These are phyloP conservation scores for Whitmania pigra DNA, from an alignment of 1,140 invertebrate species.

Conservation along the genomic window DNA sequence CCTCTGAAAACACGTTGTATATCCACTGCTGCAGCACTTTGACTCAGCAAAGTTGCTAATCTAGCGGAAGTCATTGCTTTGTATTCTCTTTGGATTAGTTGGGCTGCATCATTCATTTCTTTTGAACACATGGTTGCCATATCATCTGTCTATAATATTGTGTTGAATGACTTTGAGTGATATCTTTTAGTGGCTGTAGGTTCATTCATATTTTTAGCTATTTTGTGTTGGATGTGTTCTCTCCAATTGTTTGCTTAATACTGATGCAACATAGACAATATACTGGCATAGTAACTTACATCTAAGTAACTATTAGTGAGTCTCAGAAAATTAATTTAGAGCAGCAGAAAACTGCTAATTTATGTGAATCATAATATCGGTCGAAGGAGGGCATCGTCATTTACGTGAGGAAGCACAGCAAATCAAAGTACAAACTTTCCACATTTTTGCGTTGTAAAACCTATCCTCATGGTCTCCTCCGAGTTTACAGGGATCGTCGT, in stretches of 20 bases:
- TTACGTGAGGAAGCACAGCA: no score
- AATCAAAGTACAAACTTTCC: background rate
- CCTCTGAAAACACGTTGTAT: slow-evolving; percentile 9
- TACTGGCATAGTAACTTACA: no score
- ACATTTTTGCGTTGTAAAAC: slow-evolving; percentile 12
- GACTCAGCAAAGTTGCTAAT: background rate
- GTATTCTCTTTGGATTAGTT: slow-evolving; percentile 8
- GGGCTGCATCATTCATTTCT: slow-evolving; percentile 1
- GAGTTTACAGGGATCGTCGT: background rate
- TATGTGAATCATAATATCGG: no score
- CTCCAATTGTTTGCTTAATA: no score
- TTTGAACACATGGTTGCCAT: slow-evolving; percentile 3
- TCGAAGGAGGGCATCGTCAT: no score
- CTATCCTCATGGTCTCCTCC: background rate
- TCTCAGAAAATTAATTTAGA: no score
- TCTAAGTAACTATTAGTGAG: no score
- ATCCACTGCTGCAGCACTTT: background rate
- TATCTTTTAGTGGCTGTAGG: no score
- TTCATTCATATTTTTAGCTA: no score
- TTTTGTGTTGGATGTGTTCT: no score
- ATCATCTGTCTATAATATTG: background rate
- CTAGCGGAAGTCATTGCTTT: background rate
- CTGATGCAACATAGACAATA: no score
- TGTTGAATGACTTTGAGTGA: background rate
- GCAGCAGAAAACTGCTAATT: no score